A percentile compares a stretch with the other conserved stretches of the same genome.
Conservation (phyloP, 2,113 vertebrate genomes). For the Gulo gulo region DNA sequence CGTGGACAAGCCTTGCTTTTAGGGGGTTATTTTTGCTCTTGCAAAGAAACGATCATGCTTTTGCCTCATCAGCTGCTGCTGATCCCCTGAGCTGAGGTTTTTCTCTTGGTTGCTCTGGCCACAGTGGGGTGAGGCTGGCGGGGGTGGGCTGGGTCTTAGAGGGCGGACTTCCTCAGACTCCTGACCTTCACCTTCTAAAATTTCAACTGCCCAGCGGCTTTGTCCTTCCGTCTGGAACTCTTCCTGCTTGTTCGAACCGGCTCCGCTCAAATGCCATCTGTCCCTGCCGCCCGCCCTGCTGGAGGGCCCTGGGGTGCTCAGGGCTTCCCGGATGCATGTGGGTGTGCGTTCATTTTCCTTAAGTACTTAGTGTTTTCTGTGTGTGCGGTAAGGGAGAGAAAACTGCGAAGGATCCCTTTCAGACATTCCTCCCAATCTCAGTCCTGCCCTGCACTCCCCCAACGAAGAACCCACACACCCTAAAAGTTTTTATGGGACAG, state of each 20-base stretch:
- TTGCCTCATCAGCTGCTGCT: neutral
- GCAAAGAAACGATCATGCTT: neutral
- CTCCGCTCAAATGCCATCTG: neutral
- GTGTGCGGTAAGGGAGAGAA: neutral
- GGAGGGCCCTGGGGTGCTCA: fast-evolving
- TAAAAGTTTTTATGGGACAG: fast-evolving
- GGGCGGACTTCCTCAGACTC: neutral
- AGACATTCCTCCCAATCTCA: neutral
- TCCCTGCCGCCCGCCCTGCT: neutral
- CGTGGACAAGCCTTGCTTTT: neutral
- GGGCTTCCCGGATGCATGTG: fast-evolving
- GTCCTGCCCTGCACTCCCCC: neutral
- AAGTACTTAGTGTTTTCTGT: neutral
- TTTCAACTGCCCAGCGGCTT: neutral
- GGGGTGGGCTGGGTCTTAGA: neutral
- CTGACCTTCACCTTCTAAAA: neutral
- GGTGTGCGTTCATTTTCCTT: neutral
- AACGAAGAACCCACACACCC: fast-evolving
- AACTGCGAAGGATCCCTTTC: neutral
- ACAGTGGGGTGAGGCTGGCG: fast-evolving
- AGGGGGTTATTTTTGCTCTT: neutral
- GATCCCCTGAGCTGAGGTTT: neutral
- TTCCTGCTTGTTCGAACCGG: neutral
- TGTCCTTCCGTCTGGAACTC: neutral
- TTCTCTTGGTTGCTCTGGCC: neutral